These are phyloP conservation scores for Solen grandis DNA, from an alignment of 1,140 invertebrate species.

Conservation along the genomic window DNA sequence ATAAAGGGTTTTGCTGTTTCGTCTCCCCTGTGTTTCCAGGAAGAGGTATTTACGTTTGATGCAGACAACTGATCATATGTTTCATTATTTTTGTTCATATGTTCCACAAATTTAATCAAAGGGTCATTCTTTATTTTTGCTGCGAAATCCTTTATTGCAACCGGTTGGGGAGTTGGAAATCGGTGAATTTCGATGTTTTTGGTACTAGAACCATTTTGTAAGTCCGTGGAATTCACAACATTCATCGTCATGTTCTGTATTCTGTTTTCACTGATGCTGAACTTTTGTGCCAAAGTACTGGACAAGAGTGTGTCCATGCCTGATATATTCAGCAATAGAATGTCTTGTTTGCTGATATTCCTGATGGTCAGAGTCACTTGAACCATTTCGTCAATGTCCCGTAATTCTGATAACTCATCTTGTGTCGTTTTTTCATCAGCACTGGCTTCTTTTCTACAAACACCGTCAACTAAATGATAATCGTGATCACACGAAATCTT, in stretches of 20 bases:
- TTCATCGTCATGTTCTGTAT: conserved; percentile 69
- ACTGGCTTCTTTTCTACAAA: conserved; percentile 40
- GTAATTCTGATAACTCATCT: conserved; percentile 36
- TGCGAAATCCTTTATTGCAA: too few species aligned
- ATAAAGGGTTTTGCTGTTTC: too few species aligned
- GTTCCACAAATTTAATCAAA: too few species aligned
- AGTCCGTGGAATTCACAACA: conserved; percentile 39
- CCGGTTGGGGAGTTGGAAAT: too few species aligned
- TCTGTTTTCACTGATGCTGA: conserved; percentile 68
- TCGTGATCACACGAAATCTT: conserved; percentile 58
- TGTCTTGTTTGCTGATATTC: conserved; percentile 55
- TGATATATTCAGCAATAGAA: conserved; percentile 42
- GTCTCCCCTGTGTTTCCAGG: too few species aligned
- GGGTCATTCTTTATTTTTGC: too few species aligned
- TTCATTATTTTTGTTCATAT: too few species aligned
- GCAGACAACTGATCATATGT: too few species aligned
- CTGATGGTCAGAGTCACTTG: conserved; percentile 62
- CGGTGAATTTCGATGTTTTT: conserved; percentile 44
- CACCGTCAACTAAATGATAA: conserved; percentile 54
- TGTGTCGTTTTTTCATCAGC: conserved; percentile 12
- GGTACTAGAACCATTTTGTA: conserved; percentile 1
- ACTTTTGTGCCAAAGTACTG: conserved; percentile 49
- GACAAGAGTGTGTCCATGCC: conserved; percentile 56
- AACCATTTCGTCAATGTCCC: conserved; percentile 35
- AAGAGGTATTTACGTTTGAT: too few species aligned